Evolutionary conservation across 2,888 invertebrate genomes (phyloP).

Genomic region (Mesochorus sp.): DNA sequence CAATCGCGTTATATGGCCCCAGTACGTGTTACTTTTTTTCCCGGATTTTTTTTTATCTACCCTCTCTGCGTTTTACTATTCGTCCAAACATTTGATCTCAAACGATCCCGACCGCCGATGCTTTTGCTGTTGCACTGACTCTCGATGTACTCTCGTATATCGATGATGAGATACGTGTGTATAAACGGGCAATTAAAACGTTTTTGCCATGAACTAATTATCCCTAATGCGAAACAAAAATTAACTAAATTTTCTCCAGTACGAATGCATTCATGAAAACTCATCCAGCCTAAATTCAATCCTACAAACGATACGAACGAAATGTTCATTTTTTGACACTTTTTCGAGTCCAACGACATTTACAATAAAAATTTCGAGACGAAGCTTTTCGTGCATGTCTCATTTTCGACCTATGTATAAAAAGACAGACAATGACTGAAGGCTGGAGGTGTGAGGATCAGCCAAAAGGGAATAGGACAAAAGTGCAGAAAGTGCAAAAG

Average conservation of each 20-base stretch:
- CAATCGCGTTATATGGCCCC: slow-evolving; percentile 40
- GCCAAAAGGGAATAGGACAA: slow-evolving; percentile 14
- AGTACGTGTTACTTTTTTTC: slow-evolving; percentile 16
- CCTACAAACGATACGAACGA: no score
- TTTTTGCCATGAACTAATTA: neutral
- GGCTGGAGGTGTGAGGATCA: neutral
- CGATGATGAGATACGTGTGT: neutral
- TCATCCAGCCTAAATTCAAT: no score
- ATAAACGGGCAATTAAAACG: neutral
- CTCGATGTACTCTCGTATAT: slow-evolving; percentile 20
- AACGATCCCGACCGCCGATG: slow-evolving; percentile 15
- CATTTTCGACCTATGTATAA: neutral
- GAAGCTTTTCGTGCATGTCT: neutral
- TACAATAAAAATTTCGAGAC: neutral
- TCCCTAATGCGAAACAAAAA: neutral
- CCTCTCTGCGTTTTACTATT: slow-evolving; percentile 10
- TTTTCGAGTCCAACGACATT: no score
- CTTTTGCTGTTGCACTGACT: slow-evolving; percentile 1
- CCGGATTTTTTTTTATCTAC: neutral
- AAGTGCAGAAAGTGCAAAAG: slow-evolving; percentile 49
- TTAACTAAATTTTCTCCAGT: no score
- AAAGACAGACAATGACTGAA: slow-evolving; percentile 21
- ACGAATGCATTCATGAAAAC: no score
- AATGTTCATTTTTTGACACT: no score
- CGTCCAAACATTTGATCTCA: slow-evolving; percentile 30